These are phyloP conservation scores for Scyliorhinus canicula DNA, from an alignment of 2,797 vertebrate genomes.

Conservation along the genomic window DNA sequence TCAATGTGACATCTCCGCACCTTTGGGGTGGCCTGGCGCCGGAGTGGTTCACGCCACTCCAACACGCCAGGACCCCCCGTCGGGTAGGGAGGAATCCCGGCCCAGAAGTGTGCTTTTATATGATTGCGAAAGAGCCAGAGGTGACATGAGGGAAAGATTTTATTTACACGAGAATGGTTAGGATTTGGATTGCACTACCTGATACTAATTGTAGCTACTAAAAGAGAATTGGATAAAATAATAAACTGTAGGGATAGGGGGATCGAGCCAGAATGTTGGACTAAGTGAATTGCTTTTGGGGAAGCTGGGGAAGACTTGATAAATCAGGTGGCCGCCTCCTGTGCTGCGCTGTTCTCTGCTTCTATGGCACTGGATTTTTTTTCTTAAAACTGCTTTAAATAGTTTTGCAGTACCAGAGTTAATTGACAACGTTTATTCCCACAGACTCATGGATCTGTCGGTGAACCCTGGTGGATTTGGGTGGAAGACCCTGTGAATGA, in stretches of 20 bases:
- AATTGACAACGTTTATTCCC: conserved; percentile 13
- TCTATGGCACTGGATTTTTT: neutral
- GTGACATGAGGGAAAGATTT: neutral
- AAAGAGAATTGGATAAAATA: neutral
- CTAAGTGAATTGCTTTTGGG: neutral
- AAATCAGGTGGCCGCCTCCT: neutral
- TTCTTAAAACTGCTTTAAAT: neutral
- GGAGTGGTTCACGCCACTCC: too few species aligned
- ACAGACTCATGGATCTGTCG: conserved; percentile 83
- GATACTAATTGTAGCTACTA: neutral
- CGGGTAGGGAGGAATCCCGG: too few species aligned
- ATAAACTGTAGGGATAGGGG: neutral
- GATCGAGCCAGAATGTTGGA: neutral
- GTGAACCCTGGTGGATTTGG: conserved; percentile 98
- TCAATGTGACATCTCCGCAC: too few species aligned
- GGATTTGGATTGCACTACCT: neutral
- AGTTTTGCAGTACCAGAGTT: neutral
- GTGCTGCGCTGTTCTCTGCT: neutral
- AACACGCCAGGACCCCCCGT: too few species aligned
- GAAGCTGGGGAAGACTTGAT: neutral
- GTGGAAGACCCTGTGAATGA: conserved; percentile 94
- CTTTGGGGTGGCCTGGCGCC: too few species aligned
- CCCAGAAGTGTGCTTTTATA: too few species aligned
- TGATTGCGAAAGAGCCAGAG: neutral
- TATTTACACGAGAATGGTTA: neutral